phyloP scores from a whole-genome alignment of 2,888 invertebrate species.

The Kryphioiulus occultus region DNA sequence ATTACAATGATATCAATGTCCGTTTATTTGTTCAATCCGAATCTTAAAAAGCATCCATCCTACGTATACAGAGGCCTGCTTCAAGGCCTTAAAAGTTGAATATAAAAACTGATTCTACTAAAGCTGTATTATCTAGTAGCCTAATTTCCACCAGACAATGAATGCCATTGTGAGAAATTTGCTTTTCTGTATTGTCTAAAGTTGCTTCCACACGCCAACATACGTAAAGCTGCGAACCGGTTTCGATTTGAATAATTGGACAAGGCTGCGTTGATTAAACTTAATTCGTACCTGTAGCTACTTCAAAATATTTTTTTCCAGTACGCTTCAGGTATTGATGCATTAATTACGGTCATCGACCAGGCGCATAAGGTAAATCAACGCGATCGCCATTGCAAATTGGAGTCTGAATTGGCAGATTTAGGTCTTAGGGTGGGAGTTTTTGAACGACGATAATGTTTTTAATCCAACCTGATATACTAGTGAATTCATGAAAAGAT shows the following conservation, averaged over 20 bases:
- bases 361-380: neutral
- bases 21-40: neutral
- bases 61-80: neutral
- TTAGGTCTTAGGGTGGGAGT: conserved; percentile 24
- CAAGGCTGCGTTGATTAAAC: conserved; percentile 40
- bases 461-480: neutral
- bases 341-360: conserved; percentile 40
- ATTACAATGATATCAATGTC: neutral
- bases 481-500: neutral
- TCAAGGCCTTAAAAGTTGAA: neutral
- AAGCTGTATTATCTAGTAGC: conserved; percentile 8
- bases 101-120: neutral
- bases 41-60: neutral
- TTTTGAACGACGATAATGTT: neutral
- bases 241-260: conserved; percentile 35
- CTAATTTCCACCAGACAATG: conserved; percentile 25
- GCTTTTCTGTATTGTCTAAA: neutral
- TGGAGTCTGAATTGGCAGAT: conserved; percentile 13
- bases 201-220: conserved; percentile 1
- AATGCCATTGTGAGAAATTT: conserved; percentile 11
- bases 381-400: neutral
- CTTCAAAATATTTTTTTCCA: neutral
- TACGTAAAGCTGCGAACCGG: conserved; percentile 13
- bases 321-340: neutral
- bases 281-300: conserved; percentile 20